Evolutionary conservation across 2,888 invertebrate species (phyloP), one percentile per base, ranked within the genome.

Genomic region (Tetragonisca angustula): DNA sequence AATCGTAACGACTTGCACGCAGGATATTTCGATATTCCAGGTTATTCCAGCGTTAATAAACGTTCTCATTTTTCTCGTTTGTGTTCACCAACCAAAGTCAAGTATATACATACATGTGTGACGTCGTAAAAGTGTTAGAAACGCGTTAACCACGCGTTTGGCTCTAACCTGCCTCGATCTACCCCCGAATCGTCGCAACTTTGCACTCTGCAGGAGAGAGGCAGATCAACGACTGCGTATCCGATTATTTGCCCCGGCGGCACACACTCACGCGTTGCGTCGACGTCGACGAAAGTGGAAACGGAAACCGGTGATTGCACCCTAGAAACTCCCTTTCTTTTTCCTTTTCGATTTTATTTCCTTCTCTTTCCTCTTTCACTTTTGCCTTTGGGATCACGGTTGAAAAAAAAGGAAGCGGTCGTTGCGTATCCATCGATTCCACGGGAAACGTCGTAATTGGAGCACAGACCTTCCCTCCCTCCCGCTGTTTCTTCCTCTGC

Each of bases 361-460:
- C 21, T 56, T 27, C 24, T 13, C n/a, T 11, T 32, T 9, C 0
- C 17, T 27, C 61, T 52, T 50, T 54, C n/a, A 24, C 19, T 19
- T 19, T 54, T 61, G 21, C 19, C 21, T 32, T 43, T 17, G n/a
- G 17, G 59, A 69, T 59, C 54, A 27, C n/a, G 65, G 13, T 27
- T 17, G 2, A 52, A 52, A 52, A 52, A 52, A 52, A 52, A 43
- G 68, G 68, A 76, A 61, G 4, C 36, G 49, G 50, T 68, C 75
- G 50, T 74, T 56, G 24, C 78, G 56, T 67, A 75, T 75, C 67
- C 67, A 79, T 79, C 76, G 76, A 76, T 68, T 52, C 50, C 68
- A 24, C 24, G 75, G 75, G 52, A 27, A 74, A 52, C 74, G 43
- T 81, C 64, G 74, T 82, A 81, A 81, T 81, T 76, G 75, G 76